Base-by-base conservation (phyloP, 1,140 invertebrate genomes). In the Lucilia sericata region DNA sequence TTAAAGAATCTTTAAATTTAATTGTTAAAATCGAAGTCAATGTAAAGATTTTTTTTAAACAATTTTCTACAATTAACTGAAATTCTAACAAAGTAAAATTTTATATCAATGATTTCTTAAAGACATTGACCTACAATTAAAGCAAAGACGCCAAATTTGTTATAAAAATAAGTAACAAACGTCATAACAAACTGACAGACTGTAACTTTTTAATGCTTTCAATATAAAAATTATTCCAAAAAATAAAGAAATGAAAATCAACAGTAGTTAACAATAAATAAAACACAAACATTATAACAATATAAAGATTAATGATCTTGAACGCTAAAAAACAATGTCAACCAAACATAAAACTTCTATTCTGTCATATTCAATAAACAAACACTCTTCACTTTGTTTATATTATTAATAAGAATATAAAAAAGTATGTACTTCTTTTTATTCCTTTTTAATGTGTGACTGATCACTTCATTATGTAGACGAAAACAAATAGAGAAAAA, bases 271-370 rank as follows among this genome's bases (percentile, higher is more conserved):
- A 36, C 74, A 42, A 76, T 30, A 8, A 36, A 25, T 36, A 34
- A 25, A 30, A 30, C n/a, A 30, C 25, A 30, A 30, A 75, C 25
- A 75, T 75, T 25, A 76, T 76, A 76, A 76, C 74, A 76, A 76
- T 76, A 76, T 76, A 36, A 76, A 76, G 74, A 76, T 76, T 76
- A 76, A 76, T 76, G 74, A 76, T 76, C 74, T 76, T 19, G 13
- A 36, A 36, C 74, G 36, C 5, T 30, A 30, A 1, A 30, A n/a
- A 42, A 76, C 34, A 36, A 76, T 76, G 74, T 42, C n/a, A 76
- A 17, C 42, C 7, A 8, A 42, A 42, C 42, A 42, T 42, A 10
- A 30, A 30, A 30, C 25, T 30, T 30, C 25, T 30, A 30, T 30
- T 30, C 25, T 30, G 25, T 30, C n/a, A n/a, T n/a, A n/a, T 30